These are phyloP conservation scores for Scomber scombrus DNA, from an alignment of 2,113 vertebrate genomes.

Conservation along the genomic window DNA sequence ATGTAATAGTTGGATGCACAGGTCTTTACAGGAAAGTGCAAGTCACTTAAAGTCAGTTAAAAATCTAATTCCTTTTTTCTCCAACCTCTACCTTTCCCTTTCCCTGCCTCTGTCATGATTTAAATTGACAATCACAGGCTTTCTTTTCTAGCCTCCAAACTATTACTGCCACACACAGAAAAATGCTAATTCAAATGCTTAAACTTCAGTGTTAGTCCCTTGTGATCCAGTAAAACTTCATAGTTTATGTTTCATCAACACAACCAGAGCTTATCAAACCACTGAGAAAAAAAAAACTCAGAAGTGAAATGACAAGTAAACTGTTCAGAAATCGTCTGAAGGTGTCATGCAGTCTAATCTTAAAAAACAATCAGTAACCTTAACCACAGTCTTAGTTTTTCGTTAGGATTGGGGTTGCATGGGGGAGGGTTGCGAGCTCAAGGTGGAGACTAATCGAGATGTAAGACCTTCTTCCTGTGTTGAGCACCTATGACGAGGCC, in stretches of 20 bases:
- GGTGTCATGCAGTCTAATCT: conserved; percentile 37
- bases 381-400: conserved; percentile 64
- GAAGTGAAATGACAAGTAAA: conserved; percentile 13
- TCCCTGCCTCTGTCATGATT: too few species aligned
- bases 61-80: neutral
- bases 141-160: too few species aligned
- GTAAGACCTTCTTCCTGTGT: conserved; percentile 70
- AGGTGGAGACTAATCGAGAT: conserved; percentile 71
- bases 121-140: too few species aligned
- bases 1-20: too few species aligned
- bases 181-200: neutral
- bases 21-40: too few species aligned
- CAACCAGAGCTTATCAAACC: conserved; percentile 27
- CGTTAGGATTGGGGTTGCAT: conserved; percentile 60
- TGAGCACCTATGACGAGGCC: conserved; percentile 38
- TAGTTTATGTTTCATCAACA: neutral
- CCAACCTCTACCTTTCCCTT: too few species aligned
- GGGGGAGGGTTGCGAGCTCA: conserved; percentile 27
- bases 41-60: too few species aligned
- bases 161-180: too few species aligned
- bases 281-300: neutral
- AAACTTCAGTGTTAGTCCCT: too few species aligned
- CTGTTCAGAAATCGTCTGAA: conserved; percentile 9
- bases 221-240: neutral
- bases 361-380: conserved; percentile 51